Conservation (phyloP, 2,797 vertebrate genomes). For the Tokudaia tokunoshimensis region DNA sequence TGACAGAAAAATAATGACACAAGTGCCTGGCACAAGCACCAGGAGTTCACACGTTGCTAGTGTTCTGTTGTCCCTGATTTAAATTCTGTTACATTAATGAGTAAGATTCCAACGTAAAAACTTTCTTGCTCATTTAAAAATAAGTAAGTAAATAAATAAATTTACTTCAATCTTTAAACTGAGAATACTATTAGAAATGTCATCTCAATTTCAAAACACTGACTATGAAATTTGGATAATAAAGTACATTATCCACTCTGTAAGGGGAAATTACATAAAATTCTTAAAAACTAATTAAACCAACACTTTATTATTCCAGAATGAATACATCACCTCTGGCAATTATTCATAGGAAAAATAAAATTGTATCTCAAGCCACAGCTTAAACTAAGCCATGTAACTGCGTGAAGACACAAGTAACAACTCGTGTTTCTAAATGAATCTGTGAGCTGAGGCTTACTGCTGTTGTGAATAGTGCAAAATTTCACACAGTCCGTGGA, state of each 20-base stretch:
- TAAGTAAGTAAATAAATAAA: constrained; percentile 43
- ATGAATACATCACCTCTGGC: constrained; percentile 15
- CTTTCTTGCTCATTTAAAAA: constrained; percentile 38
- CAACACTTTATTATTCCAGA: constrained; percentile 43
- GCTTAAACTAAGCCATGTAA: background rate
- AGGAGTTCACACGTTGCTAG: too few relatives aligned
- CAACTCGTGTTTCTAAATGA: background rate
- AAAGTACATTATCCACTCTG: constrained; percentile 67
- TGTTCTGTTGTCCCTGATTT: background rate
- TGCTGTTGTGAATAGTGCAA: rapidly evolving
- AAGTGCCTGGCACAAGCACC: background rate
- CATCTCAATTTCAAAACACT: constrained; percentile 53
- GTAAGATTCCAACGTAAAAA: constrained; percentile 27
- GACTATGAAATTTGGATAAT: constrained; percentile 65
- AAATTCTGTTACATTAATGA: constrained; percentile 31
- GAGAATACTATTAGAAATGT: constrained; percentile 44
- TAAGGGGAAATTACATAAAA: constrained; percentile 53
- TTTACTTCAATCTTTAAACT: constrained; percentile 52
- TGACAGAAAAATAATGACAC: background rate
- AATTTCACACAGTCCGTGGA: background rate
- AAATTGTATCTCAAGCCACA: constrained; percentile 21
- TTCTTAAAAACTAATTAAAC: constrained; percentile 64
- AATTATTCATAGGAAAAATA: constrained; percentile 61
- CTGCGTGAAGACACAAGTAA: background rate
- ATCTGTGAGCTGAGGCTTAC: background rate